Evolutionary conservation across 2,888 invertebrate genomes (phyloP).

Genomic region (Orthonevra nobilis): DNA sequence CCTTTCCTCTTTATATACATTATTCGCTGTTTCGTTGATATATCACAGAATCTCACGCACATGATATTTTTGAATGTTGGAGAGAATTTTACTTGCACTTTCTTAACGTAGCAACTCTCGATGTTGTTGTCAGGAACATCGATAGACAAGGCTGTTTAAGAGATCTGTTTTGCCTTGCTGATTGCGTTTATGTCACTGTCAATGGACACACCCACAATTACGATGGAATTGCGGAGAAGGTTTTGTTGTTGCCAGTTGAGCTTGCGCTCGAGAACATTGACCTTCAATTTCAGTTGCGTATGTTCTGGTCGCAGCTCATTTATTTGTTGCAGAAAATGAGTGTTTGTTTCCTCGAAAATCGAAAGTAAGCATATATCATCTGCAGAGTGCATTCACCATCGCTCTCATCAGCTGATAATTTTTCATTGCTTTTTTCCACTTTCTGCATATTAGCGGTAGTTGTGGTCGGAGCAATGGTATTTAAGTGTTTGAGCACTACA

Average conservation of each 20-base stretch:
- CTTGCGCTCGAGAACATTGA: neutral
- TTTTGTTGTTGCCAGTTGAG: neutral
- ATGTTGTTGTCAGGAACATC: neutral
- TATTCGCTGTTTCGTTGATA: no score
- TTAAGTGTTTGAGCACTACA: no score
- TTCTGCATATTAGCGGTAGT: no score
- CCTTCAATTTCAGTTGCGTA: neutral
- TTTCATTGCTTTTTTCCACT: no score
- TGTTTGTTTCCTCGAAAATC: neutral
- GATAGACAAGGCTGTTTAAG: neutral
- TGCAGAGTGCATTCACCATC: neutral
- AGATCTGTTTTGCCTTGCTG: neutral
- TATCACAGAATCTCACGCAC: no score
- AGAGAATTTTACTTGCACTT: no score
- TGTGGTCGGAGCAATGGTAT: no score
- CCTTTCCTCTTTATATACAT: no score
- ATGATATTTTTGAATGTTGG: no score
- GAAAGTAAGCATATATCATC: neutral
- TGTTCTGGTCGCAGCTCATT: neutral
- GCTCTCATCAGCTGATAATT: no score
- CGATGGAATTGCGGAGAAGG: neutral
- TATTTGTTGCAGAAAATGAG: neutral
- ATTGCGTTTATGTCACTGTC: neutral
- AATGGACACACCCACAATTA: neutral
- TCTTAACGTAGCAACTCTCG: neutral